Conservation (phyloP, 2,797 vertebrate species). For the Phoeniculus purpureus region DNA sequence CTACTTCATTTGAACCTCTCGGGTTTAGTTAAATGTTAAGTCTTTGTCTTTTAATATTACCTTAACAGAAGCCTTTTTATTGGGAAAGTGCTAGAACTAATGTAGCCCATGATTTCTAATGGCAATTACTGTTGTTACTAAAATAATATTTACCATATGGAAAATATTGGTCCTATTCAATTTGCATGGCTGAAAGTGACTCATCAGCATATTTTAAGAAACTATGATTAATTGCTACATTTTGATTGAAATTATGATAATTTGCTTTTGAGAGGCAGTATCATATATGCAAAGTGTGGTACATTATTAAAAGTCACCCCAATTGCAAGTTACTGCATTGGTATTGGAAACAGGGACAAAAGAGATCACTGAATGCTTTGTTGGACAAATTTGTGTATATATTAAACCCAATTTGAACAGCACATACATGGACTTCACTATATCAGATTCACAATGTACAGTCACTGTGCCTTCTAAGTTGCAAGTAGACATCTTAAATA, state of each 20-base stretch:
- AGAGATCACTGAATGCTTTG: neutral
- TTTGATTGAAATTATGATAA: neutral
- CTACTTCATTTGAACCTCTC: neutral
- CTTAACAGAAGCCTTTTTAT: neutral
- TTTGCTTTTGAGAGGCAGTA: conserved; percentile 6
- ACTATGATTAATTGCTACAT: neutral
- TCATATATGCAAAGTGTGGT: neutral
- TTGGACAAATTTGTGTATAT: neutral
- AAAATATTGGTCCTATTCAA: conserved; percentile 11
- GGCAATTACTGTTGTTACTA: neutral
- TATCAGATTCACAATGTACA: neutral
- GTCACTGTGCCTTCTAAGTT: neutral
- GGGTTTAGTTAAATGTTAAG: neutral
- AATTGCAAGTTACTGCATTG: neutral
- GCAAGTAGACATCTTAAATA: neutral
- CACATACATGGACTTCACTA: neutral
- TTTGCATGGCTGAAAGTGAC: neutral
- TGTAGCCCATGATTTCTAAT: neutral
- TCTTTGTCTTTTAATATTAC: neutral
- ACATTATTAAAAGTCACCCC: neutral
- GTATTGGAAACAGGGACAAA: neutral
- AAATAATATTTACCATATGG: neutral
- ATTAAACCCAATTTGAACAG: neutral
- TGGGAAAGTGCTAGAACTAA: neutral
- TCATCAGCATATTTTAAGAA: conserved; percentile 37